Base-by-base conservation (phyloP, 2,113 vertebrate species). In the Myotis yumanensis region DNA sequence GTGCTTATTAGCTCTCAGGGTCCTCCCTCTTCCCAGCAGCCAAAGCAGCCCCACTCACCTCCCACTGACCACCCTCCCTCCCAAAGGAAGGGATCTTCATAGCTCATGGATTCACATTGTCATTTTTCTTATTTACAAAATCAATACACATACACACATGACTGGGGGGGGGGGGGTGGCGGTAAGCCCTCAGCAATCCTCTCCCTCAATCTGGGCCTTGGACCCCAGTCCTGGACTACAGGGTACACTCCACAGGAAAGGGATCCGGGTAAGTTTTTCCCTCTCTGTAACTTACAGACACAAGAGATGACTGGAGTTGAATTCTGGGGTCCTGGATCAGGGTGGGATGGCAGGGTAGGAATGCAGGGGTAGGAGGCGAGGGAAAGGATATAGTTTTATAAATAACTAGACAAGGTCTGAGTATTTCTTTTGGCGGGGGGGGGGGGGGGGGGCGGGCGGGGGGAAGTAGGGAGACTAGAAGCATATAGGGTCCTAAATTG, bases 51-150 rank as follows among this genome's bases (percentile, higher is more conserved):
- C 48, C n/a, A 11, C 37, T 81, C 64, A 32, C 52, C 81, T 81
- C 57, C 77, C 76, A 66, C 11, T 23, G 68, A 81, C 28, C 83
- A 77, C 35, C 11, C 4, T 28, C 14, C 25, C 43, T 35, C 62
- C 35, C 71, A 82, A 84, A 81, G 59, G 88, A 91, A 86, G 82
- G 32, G 18, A 82, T 64, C 46, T 75, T 69, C 77, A 51, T 15
- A 22, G 64, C 59, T 92, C 48, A 40, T 66, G 18, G 69, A 89
- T 59, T 92, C 32, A 73, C 79, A 90, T 32, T 10, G 0, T 94
- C 66, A 86, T 64, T 93, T 92, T 93, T 79, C 86, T 96, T 94
- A 91, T 96, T 96, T 95, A 97, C 51, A 96, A n/a, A 91, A 93
- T 59, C 93, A 83, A n/a, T 32, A 94, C 92, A 96, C 68, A 81